Evolutionary conservation across 2,113 vertebrate species (phyloP).

Genomic region (Bufo gargarizans): DNA sequence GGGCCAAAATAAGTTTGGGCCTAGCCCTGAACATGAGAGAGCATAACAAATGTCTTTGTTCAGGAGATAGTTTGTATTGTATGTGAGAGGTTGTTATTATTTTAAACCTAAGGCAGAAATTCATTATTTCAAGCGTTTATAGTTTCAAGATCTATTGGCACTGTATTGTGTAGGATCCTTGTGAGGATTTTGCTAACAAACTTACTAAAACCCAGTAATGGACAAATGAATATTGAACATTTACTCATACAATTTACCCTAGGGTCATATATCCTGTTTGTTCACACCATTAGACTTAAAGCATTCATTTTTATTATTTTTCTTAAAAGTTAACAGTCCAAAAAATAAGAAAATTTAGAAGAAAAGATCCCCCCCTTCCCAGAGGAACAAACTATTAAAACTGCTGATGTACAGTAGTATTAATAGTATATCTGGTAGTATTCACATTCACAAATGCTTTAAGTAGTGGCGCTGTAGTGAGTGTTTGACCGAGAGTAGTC

Average conservation of each 20-base stretch:
- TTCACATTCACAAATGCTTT: no score
- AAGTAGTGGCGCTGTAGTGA: no score
- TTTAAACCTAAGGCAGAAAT: conserved; percentile 9
- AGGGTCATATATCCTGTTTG: background rate
- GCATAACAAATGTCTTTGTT: conserved; percentile 48
- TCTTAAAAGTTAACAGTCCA: no score
- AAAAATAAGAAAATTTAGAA: no score
- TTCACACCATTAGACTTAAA: no score
- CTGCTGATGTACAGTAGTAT: no score
- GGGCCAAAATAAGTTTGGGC: conserved; percentile 46
- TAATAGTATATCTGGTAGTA: no score
- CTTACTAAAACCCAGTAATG: background rate
- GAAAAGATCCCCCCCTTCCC: no score
- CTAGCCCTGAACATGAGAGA: conserved; percentile 31
- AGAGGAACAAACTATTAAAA: no score
- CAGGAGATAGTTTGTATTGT: conserved; percentile 29
- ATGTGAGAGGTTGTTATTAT: conserved; percentile 26
- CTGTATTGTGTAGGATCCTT: background rate
- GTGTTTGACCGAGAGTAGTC: no score
- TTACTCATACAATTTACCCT: no score
- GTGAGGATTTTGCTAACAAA: background rate
- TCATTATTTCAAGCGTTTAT: background rate
- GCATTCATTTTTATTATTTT: no score
- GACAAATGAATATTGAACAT: background rate
- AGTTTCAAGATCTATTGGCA: background rate